A percentile compares a stretch with the other conserved stretches of the same genome.
Conservation (phyloP, 2,113 vertebrate species). For the Mirounga angustirostris region DNA sequence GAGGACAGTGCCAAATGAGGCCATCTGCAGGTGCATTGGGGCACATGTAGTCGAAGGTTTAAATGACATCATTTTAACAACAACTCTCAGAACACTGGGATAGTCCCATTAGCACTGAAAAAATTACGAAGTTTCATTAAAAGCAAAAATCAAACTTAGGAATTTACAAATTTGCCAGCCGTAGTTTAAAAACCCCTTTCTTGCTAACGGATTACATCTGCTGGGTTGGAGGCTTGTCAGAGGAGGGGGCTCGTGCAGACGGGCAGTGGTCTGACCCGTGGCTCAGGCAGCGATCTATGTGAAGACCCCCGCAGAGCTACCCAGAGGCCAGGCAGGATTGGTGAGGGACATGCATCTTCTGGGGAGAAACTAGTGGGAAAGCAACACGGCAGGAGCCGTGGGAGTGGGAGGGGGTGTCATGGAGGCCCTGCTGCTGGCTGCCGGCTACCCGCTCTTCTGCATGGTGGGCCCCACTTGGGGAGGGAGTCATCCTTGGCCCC, state of each 20-base stretch:
- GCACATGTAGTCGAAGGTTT: neutral
- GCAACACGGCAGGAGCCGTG: accelerated
- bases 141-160: constrained; percentile 37
- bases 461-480: accelerated
- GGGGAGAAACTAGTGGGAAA: neutral
- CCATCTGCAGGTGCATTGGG: neutral
- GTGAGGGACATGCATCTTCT: neutral
- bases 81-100: neutral
- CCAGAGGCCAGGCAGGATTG: neutral
- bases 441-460: neutral
- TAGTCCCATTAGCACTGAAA: neutral
- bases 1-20: neutral
- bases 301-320: neutral
- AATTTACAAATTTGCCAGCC: neutral
- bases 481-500: neutral
- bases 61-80: neutral
- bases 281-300: neutral
- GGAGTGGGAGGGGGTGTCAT: too few relatives aligned
- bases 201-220: neutral
- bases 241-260: neutral
- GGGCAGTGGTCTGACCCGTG: neutral
- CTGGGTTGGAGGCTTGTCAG: neutral
- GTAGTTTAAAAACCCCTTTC: neutral
- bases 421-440: neutral
- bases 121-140: neutral